Evolutionary conservation across 2,797 vertebrate genomes (phyloP), one percentile per base, ranked within the genome.

Genomic region (Mormyrops boulengeri): DNA sequence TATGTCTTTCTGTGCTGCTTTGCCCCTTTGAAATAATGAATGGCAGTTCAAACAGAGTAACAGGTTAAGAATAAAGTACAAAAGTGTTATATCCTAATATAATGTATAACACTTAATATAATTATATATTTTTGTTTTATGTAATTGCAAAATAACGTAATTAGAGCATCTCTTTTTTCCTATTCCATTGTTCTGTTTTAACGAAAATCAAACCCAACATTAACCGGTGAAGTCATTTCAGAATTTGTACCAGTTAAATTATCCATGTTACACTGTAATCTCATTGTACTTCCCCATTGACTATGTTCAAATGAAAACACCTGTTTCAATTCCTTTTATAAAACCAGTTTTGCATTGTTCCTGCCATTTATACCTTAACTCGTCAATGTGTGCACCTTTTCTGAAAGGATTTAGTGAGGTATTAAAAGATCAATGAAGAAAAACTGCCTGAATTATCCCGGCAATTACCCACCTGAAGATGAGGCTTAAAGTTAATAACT

Each of bases 51-150:
- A 82, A 22, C 38, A 82, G 22, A 82, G 77, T 85, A 12, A 50
- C 49, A 30, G 22, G 49, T 85, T 26, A 85, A 85, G 3, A 85
- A 52, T 5, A 85, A 50, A 85, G 5, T 12, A 30, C 22, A 52
- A 73, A 73, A 17, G 69, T 73, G 34, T 73, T 73, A 73, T 73
- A 38, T 38, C 69, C 34, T 85, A 85, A 85, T 85, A 85, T 52
- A 52, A 85, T 82, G 12, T 52, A 85, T 26, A 26, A 52, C n/a
- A 50, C 3, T 44, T 84, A 85, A 52, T 85, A 26, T 85, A 52
- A 50, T 85, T 49, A 30, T 52, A 4, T 52, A 22, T 52, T 85
- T 49, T 52, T 26, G 47, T 85, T 50, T 85, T 26, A 52, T 85
- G 82, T 49, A 52, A 85, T 85, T 52, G n/a, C 44, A 50, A 85